Conservation (phyloP, 1,140 invertebrate species). For the Caenorhabditis remanei region DNA sequence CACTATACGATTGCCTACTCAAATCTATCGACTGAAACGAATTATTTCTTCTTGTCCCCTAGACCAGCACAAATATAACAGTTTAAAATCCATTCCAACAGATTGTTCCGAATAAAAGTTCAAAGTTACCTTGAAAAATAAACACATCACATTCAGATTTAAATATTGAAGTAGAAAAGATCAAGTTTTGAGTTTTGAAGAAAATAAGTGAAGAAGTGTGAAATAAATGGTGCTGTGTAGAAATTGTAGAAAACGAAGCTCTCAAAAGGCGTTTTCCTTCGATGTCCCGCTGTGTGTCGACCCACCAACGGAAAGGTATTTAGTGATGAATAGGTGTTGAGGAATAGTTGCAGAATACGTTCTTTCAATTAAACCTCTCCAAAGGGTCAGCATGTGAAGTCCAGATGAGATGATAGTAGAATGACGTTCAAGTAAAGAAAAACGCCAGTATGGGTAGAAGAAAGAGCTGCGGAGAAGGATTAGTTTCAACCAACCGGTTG, state of each 20-base stretch:
- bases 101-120: background rate
- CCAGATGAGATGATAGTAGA: constrained; percentile 45
- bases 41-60: no score
- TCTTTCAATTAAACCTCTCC: constrained; percentile 44
- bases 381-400: background rate
- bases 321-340: background rate
- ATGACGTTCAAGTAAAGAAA: constrained; percentile 41
- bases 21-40: no score
- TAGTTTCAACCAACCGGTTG: constrained; percentile 54
- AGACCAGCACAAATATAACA: no score
- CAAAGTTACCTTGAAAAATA: constrained; percentile 54
- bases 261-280: constrained; percentile 19
- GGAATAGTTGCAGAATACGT: constrained; percentile 40
- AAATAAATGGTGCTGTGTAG: constrained; percentile 43
- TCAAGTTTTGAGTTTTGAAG: background rate
- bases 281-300: constrained; percentile 23
- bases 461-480: constrained; percentile 1
- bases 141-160: background rate
- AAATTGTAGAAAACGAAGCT: background rate
- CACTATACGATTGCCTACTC: no score
- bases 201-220: constrained; percentile 29
- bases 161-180: background rate
- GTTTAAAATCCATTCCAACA: background rate
- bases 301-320: constrained; percentile 11
- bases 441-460: background rate